Conservation (phyloP, 2,113 vertebrate species). For the Ameiurus melas region DNA sequence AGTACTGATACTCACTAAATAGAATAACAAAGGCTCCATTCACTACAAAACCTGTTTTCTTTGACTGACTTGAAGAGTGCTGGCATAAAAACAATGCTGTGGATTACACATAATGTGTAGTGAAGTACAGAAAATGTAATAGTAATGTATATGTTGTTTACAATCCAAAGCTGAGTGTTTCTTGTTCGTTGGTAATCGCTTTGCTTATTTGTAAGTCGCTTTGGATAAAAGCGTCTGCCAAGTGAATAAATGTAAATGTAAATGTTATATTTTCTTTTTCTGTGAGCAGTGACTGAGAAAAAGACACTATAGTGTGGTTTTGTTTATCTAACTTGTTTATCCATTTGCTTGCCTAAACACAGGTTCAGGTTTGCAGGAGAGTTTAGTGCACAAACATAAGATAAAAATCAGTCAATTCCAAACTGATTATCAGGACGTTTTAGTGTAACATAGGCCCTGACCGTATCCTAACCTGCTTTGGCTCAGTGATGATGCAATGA, state of each 20-base stretch:
- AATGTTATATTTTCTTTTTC: neutral
- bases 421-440: neutral
- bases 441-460: neutral
- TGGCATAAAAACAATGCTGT: slow-evolving; percentile 6
- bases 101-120: slow-evolving; percentile 14
- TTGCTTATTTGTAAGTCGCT: too few relatives aligned
- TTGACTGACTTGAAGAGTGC: slow-evolving; percentile 29
- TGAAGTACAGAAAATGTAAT: neutral
- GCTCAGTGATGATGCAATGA: slow-evolving; percentile 26
- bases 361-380: neutral
- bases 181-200: neutral
- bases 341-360: slow-evolving; percentile 26
- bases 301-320: neutral
- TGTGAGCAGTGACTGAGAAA: neutral
- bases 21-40: slow-evolving; percentile 44
- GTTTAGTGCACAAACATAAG: slow-evolving; percentile 15
- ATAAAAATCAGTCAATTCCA: slow-evolving; percentile 11
- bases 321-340: neutral
- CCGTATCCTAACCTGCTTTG: slow-evolving; percentile 18
- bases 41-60: slow-evolving; percentile 39
- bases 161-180: neutral
- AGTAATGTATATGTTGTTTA: neutral
- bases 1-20: slow-evolving; percentile 33
- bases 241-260: too few relatives aligned
- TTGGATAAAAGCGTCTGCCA: too few relatives aligned